Evolutionary conservation across 2,888 invertebrate genomes (phyloP).

Genomic region (Laspeyria flexula): DNA sequence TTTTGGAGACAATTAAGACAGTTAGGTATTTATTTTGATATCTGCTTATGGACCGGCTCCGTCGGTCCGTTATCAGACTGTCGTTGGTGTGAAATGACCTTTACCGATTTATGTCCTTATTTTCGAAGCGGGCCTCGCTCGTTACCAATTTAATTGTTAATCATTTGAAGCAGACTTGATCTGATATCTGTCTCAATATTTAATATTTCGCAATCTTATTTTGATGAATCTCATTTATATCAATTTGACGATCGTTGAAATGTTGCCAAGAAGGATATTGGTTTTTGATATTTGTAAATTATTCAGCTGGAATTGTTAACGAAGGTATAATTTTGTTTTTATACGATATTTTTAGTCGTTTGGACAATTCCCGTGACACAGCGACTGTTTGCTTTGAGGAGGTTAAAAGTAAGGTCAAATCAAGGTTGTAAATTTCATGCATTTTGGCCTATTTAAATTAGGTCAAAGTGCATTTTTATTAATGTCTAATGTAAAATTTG

Average conservation of each 20-base stretch:
- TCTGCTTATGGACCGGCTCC: no score
- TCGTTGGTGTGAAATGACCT: not conserved
- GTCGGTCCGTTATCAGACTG: no score
- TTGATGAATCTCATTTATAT: slow-evolving; percentile 28
- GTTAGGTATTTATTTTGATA: no score
- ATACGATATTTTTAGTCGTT: not conserved
- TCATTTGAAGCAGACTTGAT: slow-evolving; percentile 33
- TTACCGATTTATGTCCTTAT: slow-evolving; percentile 24
- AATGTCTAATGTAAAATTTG: no score
- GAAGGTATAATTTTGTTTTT: not conserved
- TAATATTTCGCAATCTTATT: slow-evolving; percentile 35
- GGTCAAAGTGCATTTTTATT: no score
- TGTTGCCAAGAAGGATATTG: slow-evolving; percentile 20
- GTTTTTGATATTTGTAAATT: slow-evolving; percentile 19
- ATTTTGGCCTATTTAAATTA: no score
- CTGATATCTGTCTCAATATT: slow-evolving; percentile 30
- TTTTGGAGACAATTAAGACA: no score
- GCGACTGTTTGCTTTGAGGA: no score
- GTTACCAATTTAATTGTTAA: slow-evolving; percentile 40
- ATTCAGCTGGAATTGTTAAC: slow-evolving; percentile 6
- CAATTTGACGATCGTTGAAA: slow-evolving; percentile 14
- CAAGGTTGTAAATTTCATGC: no score
- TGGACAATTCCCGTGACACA: no score
- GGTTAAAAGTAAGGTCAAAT: no score
- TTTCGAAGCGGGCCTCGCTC: slow-evolving; percentile 22